Percentiles rank a stretch among this genome's conserved stretches.
These are phyloP conservation scores for Trichopria drosophilae DNA, from an alignment of 2,888 invertebrate genomes.

Conservation along the genomic window DNA sequence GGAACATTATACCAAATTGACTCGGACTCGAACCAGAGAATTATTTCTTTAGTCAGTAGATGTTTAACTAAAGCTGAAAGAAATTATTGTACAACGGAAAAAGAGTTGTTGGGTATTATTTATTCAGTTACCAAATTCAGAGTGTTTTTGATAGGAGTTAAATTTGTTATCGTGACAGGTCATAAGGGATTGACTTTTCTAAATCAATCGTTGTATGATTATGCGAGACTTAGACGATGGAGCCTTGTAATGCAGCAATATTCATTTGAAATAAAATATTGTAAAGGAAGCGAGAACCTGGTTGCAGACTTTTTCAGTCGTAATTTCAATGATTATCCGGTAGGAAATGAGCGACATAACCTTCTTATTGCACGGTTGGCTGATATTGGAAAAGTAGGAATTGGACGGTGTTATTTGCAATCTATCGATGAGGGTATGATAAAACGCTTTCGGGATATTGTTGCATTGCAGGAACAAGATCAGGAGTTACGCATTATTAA, in stretches of 20 bases:
- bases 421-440: background rate
- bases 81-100: conserved; percentile 39
- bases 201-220: conserved; percentile 36
- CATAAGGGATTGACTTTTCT: conserved; percentile 41
- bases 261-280: conserved; percentile 35
- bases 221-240: conserved; percentile 41
- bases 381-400: too few species aligned
- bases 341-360: too few species aligned
- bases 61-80: conserved; percentile 32
- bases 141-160: conserved; percentile 35
- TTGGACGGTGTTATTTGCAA: background rate
- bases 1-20: too few species aligned
- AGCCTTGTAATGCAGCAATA: conserved; percentile 39
- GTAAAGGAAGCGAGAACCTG: conserved; percentile 38
- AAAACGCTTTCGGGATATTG: too few species aligned
- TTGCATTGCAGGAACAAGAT: too few species aligned
- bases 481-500: too few species aligned
- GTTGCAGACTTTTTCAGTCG: conserved; percentile 43
- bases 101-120: conserved; percentile 40
- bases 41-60: conserved; percentile 38
- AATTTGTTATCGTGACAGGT: conserved; percentile 40
- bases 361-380: too few species aligned
- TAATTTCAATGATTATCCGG: conserved; percentile 28
- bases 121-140: conserved; percentile 39
- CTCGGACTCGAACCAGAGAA: conserved; percentile 8